phyloP scores from a whole-genome alignment of 2,113 vertebrate species.

The pig (Sus scrofa) region DNA sequence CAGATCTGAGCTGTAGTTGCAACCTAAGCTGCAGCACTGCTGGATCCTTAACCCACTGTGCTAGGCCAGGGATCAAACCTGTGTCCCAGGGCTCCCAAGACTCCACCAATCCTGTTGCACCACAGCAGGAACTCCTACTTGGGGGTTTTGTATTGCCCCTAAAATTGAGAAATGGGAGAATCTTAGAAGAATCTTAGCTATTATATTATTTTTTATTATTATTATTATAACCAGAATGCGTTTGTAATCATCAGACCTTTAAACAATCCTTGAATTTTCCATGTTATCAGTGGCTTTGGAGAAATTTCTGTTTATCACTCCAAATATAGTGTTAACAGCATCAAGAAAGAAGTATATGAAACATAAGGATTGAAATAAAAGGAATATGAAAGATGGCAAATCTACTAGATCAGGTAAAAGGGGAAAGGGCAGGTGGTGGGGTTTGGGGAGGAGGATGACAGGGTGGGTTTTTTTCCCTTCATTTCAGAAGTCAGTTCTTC shows the following conservation, averaged over 20 bases:
- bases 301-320: slow-evolving; percentile 83
- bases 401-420: slow-evolving; percentile 87
- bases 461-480: slow-evolving; percentile 85
- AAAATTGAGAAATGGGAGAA: neutral
- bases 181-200: neutral
- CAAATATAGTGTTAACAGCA: slow-evolving; percentile 84
- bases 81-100: too few species aligned
- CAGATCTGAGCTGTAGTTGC: too few species aligned
- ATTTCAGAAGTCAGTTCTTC: slow-evolving; percentile 92
- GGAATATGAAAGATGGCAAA: slow-evolving; percentile 87
- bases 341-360: slow-evolving; percentile 81
- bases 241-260: slow-evolving; percentile 86
- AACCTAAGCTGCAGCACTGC: too few species aligned
- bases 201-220: too few species aligned
- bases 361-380: slow-evolving; percentile 88
- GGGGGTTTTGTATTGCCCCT: too few species aligned
- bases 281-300: slow-evolving; percentile 85
- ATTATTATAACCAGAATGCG: slow-evolving; percentile 88
- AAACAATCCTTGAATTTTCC: slow-evolving; percentile 85
- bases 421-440: slow-evolving; percentile 1
- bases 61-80: too few species aligned
- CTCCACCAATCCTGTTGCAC: too few species aligned
- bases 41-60: too few species aligned
- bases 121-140: too few species aligned
- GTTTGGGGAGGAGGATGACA: slow-evolving; percentile 49